Conservation (phyloP, 2,113 vertebrate genomes). For the Pollimyrus isidori region DNA sequence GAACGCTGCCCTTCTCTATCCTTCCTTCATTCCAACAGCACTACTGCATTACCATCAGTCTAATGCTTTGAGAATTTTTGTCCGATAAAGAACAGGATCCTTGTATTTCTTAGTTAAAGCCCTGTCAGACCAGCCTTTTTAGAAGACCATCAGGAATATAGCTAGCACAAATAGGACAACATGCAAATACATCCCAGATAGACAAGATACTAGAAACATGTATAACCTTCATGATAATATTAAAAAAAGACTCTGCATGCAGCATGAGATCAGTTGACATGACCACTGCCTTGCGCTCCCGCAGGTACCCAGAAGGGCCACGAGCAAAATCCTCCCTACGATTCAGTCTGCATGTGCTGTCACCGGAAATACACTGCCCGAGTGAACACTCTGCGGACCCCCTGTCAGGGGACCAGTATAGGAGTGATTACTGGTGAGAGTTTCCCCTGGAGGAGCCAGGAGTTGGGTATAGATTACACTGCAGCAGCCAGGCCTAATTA, state of each 20-base stretch:
- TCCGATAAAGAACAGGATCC: constrained; percentile 21
- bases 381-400: neutral
- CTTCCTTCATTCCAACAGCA: neutral
- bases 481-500: constrained; percentile 2
- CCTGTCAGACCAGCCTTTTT: constrained; percentile 15
- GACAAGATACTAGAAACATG: neutral
- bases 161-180: neutral
- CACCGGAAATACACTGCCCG: neutral
- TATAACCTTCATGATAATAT: neutral
- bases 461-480: constrained; percentile 6
- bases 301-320: neutral
- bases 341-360: neutral
- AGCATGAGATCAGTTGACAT: neutral
- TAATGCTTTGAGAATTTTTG: neutral
- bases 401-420: neutral
- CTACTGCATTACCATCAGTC: neutral
- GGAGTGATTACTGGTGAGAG: constrained; percentile 15
- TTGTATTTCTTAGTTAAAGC: constrained; percentile 19
- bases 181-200: neutral
- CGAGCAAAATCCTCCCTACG: neutral
- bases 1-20: neutral
- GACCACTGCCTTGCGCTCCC: neutral
- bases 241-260: neutral
- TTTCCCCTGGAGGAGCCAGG: constrained; percentile 15
- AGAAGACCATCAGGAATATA: constrained; percentile 8